These are phyloP conservation scores for Pyrrhura leucotis DNA, from an alignment of 2,797 vertebrate species.

Conservation along the genomic window DNA sequence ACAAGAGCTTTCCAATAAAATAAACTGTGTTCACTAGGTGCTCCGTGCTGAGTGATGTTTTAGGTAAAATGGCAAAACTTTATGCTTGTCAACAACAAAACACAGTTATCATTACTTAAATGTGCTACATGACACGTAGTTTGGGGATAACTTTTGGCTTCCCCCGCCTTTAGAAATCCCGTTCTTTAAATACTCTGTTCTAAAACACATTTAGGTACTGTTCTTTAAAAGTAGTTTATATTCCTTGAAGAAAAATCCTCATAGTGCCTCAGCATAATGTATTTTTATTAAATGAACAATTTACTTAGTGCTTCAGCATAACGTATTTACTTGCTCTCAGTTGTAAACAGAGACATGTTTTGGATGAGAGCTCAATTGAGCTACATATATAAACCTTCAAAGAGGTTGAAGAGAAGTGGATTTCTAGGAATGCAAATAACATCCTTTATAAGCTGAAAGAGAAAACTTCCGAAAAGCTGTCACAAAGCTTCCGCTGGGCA, in stretches of 20 bases:
- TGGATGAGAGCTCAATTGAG: neutral
- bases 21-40: neutral
- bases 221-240: neutral
- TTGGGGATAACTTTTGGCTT: neutral
- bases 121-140: fast-evolving
- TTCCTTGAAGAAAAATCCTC: neutral
- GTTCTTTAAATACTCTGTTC: neutral
- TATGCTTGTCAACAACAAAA: neutral
- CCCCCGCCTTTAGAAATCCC: neutral
- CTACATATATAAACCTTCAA: neutral
- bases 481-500: neutral
- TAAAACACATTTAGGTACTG: neutral
- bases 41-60: neutral
- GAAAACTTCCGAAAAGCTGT: neutral
- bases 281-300: neutral
- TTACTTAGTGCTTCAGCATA: neutral
- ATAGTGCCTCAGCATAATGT: neutral
- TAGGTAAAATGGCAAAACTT: neutral
- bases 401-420: neutral
- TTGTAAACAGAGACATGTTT: neutral
- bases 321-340: neutral
- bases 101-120: neutral
- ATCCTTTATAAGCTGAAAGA: neutral
- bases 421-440: neutral
- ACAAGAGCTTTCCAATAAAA: neutral